Evolutionary conservation across 2,113 vertebrate genomes (phyloP).

Genomic region (Ictalurus furcatus): DNA sequence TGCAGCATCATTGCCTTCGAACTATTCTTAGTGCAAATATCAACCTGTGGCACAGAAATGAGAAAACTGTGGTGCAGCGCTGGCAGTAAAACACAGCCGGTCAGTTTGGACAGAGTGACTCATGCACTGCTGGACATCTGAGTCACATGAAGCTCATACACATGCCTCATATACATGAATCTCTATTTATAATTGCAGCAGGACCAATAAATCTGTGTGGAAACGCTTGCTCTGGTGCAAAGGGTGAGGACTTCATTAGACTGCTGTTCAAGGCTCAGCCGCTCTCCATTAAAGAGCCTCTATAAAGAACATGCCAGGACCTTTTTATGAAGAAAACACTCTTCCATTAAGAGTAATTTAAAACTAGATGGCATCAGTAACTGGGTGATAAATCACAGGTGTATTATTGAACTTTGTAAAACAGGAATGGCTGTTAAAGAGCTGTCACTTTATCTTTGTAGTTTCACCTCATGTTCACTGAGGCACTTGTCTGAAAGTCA

Average conservation of each 20-base stretch:
- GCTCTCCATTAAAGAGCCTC: slow-evolving; percentile 1
- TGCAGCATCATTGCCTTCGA: neutral
- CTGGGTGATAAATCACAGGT: slow-evolving; percentile 30
- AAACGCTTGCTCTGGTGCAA: neutral
- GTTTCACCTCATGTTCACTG: slow-evolving; percentile 20
- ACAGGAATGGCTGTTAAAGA: slow-evolving; percentile 11
- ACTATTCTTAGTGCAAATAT: neutral
- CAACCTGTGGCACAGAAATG: neutral
- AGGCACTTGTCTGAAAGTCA: slow-evolving; percentile 12
- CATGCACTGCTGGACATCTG: neutral
- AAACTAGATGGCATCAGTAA: slow-evolving; percentile 27
- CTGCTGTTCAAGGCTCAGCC: slow-evolving; percentile 39
- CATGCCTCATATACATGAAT: neutral
- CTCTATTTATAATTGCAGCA: slow-evolving; percentile 16
- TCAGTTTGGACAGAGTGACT: slow-evolving; percentile 16
- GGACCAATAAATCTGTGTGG: slow-evolving; percentile 30
- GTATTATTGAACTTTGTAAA: slow-evolving; percentile 30
- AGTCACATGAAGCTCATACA: slow-evolving; percentile 5
- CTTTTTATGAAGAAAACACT: slow-evolving; percentile 8
- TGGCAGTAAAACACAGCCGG: neutral
- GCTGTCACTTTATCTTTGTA: slow-evolving; percentile 9
- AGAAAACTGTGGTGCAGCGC: neutral
- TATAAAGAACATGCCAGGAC: neutral
- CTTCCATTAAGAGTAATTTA: slow-evolving; percentile 32
- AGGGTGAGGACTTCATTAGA: slow-evolving; percentile 28